Evolutionary conservation across 2,888 invertebrate genomes (phyloP).

Genomic region (Spialia ferax): DNA sequence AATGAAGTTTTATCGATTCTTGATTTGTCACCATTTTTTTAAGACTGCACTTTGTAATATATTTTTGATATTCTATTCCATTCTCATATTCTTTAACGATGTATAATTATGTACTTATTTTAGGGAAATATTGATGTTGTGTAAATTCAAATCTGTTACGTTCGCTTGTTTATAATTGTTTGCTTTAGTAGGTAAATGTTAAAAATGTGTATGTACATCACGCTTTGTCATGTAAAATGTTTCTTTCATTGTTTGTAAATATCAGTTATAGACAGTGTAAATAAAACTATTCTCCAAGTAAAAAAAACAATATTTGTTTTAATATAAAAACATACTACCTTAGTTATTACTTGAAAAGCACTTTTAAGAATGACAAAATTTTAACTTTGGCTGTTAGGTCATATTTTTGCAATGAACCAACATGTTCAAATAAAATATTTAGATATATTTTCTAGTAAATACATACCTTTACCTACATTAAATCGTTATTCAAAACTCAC

Average conservation of each 20-base stretch:
- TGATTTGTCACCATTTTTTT: conserved; percentile 57
- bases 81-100: conserved; percentile 41
- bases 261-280: conserved; percentile 77
- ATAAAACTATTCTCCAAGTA: conserved; percentile 81
- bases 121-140: conserved; percentile 39
- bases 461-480: neutral
- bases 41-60: conserved; percentile 78
- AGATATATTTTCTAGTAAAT: conserved; percentile 1
- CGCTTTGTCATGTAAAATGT: conserved; percentile 57
- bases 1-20: conserved; percentile 23
- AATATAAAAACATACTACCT: conserved; percentile 32
- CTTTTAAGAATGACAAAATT: conserved; percentile 12
- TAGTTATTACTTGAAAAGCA: conserved; percentile 14
- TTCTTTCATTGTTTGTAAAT: conserved; percentile 73
- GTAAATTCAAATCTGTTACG: conserved; percentile 48
- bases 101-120: conserved; percentile 40
- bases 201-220: conserved; percentile 44
- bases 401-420: neutral
- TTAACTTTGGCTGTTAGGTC: conserved; percentile 1
- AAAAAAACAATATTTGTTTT: conserved; percentile 62
- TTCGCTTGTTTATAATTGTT: conserved; percentile 52
- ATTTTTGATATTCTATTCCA: conserved; percentile 63
- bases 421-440: conserved; percentile 11
- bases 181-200: conserved; percentile 49
- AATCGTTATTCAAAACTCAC: neutral